These are phyloP conservation scores for Heteropelma amictum DNA, from an alignment of 2,888 invertebrate genomes.

Conservation along the genomic window DNA sequence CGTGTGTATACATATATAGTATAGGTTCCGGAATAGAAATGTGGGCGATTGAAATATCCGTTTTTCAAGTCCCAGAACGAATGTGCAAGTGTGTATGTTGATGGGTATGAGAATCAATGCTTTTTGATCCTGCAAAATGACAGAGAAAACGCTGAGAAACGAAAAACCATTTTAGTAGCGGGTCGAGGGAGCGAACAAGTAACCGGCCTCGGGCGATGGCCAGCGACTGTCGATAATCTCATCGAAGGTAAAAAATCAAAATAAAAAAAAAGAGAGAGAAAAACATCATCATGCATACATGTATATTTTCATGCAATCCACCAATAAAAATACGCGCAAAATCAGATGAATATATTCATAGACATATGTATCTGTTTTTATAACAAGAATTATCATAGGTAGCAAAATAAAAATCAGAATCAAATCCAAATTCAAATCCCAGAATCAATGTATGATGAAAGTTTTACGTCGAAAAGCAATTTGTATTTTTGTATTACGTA, in stretches of 20 bases:
- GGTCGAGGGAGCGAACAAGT: conserved; percentile 76
- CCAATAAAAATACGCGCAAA: conserved; percentile 4
- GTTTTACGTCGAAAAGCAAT: too few species aligned
- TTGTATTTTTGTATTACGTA: too few species aligned
- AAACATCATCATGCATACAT: conserved; percentile 24
- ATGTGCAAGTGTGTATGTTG: neutral
- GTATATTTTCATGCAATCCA: conserved; percentile 10
- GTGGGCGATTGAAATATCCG: conserved; percentile 23
- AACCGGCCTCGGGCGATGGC: conserved; percentile 76
- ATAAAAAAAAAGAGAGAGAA: conserved; percentile 30
- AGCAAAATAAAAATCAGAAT: neutral
- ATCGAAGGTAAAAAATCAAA: conserved; percentile 77
- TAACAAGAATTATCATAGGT: neutral
- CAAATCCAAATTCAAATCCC: too few species aligned
- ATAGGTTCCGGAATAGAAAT: conserved; percentile 19
- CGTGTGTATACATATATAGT: neutral
- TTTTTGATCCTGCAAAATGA: conserved; percentile 45
- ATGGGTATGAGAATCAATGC: neutral
- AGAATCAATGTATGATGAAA: too few species aligned
- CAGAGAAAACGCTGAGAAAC: conserved; percentile 51
- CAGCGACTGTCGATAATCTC: conserved; percentile 79
- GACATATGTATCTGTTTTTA: neutral
- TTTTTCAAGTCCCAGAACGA: neutral
- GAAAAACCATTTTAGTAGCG: conserved; percentile 73
- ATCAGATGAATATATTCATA: conserved; percentile 18